Evolutionary conservation across 2,888 invertebrate species (phyloP).

Genomic region (Choreutis nemorana): DNA sequence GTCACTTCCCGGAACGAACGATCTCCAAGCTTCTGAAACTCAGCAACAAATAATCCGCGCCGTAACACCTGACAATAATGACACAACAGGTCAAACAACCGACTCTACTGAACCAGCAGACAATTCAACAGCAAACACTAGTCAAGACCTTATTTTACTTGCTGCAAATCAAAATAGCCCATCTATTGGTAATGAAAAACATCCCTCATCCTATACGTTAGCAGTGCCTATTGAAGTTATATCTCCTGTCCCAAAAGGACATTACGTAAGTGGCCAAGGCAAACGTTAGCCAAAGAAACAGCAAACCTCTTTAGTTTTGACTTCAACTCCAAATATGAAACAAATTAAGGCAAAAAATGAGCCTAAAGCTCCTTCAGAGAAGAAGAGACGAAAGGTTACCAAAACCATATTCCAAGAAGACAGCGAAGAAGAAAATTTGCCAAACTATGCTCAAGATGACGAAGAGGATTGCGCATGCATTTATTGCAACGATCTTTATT

Average conservation of each 20-base stretch:
- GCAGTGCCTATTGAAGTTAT: too few relatives aligned
- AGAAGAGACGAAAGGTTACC: constrained; percentile 4
- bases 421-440: constrained; percentile 6
- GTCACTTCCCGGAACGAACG: constrained; percentile 1
- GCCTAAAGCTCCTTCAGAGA: constrained; percentile 4
- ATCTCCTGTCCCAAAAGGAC: too few relatives aligned
- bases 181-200: constrained; percentile 1
- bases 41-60: constrained; percentile 3
- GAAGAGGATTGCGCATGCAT: constrained; percentile 9
- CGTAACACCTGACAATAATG: constrained; percentile 3
- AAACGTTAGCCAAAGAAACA: too few relatives aligned
- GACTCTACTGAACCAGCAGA: constrained; percentile 3
- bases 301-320: too few relatives aligned
- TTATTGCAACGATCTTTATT: constrained; percentile 5
- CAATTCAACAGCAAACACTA: constrained; percentile 3
- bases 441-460: constrained; percentile 1
- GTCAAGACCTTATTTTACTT: constrained; percentile 2
- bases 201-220: too few relatives aligned
- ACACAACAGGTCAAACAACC: constrained; percentile 3
- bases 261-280: too few relatives aligned
- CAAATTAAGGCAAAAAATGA: constrained; percentile 5
- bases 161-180: constrained; percentile 2
- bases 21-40: constrained; percentile 3
- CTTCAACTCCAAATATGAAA: too few relatives aligned
- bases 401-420: constrained; percentile 5